Percentiles rank a stretch among this genome's conserved stretches.
Evolutionary conservation across 2,113 vertebrate genomes (phyloP).

Genomic region (Rattus rattus): DNA sequence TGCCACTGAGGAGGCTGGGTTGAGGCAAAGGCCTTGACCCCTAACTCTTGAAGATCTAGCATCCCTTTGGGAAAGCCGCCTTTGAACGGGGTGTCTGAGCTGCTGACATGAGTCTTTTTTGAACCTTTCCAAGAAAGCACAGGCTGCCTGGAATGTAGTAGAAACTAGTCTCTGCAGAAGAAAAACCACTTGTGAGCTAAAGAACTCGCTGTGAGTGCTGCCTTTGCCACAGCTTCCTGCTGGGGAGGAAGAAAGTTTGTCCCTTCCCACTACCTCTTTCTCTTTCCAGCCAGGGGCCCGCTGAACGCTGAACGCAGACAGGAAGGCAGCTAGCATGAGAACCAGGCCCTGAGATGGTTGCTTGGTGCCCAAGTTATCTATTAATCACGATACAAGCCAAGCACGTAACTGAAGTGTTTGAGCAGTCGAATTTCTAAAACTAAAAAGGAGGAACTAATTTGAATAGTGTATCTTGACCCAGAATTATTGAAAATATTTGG

Average conservation of each 20-base stretch:
- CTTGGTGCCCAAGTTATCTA: no score
- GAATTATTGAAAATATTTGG: neutral
- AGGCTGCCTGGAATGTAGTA: neutral
- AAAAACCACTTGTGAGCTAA: neutral
- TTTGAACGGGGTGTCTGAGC: neutral
- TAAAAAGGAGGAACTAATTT: neutral
- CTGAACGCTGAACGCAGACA: neutral
- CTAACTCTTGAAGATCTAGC: conserved; percentile 22
- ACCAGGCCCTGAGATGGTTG: neutral
- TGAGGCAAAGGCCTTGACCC: neutral
- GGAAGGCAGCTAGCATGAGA: neutral
- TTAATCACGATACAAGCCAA: neutral
- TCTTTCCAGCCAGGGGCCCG: neutral
- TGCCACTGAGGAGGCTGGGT: neutral
- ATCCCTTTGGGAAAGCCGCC: neutral
- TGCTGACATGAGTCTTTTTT: neutral
- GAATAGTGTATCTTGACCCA: conserved; percentile 17
- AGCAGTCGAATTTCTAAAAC: neutral
- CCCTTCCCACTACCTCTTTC: conserved; percentile 21
- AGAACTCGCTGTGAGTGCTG: neutral
- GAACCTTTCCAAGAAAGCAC: conserved; percentile 4
- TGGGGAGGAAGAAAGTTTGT: neutral
- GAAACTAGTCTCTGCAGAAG: conserved; percentile 3
- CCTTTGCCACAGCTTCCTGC: neutral
- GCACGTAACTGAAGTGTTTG: neutral